Evolutionary conservation across 2,113 vertebrate genomes (phyloP).

Genomic region (Catharus bicknelli): DNA sequence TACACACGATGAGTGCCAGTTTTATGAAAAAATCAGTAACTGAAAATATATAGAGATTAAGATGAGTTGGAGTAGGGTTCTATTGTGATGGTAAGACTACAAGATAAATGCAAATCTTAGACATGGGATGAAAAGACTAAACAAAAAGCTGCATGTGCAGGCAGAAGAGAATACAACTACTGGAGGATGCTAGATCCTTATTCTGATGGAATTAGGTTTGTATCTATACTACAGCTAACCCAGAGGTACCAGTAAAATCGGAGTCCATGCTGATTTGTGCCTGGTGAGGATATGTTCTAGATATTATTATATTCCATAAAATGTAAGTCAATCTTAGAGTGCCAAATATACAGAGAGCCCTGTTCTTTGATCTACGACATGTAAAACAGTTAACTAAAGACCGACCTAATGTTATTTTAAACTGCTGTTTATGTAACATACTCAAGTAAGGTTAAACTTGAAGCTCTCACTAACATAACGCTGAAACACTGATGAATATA

Average conservation of each 20-base stretch:
- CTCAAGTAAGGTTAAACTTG: background rate
- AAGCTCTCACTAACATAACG: background rate
- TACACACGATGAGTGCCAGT: background rate
- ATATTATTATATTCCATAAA: background rate
- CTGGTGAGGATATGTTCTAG: background rate
- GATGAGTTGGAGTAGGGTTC: background rate
- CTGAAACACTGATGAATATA: background rate
- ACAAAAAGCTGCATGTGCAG: background rate
- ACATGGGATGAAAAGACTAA: background rate
- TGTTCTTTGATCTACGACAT: background rate
- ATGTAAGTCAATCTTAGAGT: background rate
- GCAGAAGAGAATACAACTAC: background rate
- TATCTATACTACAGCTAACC: background rate
- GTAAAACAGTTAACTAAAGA: background rate
- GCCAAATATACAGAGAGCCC: rapidly evolving
- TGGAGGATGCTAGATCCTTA: background rate
- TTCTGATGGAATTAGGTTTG: background rate
- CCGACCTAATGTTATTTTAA: background rate
- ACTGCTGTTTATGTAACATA: background rate
- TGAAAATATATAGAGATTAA: background rate
- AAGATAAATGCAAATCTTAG: background rate
- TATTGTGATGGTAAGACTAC: background rate
- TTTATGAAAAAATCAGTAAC: background rate
- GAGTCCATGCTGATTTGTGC: background rate
- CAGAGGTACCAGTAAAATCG: background rate